Percentiles rank a stretch among this genome's conserved stretches.
phyloP scores from a whole-genome alignment of 2,888 invertebrate species.

The Spodoptera picta region DNA sequence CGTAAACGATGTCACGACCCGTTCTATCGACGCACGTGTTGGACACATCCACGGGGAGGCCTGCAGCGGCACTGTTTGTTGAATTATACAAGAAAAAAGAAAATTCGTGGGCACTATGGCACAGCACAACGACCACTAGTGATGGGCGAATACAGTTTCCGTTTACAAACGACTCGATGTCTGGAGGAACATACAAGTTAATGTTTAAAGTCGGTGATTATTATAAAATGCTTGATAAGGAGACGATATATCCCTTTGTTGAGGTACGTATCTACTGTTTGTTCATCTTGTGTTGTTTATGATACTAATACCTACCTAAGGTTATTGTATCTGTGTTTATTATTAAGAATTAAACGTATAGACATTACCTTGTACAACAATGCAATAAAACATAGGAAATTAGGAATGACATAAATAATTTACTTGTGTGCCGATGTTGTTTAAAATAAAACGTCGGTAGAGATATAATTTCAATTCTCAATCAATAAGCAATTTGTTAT shows the following conservation, averaged over 20 bases:
- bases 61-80: slow-evolving; percentile 91
- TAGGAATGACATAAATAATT: too few species aligned
- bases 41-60: slow-evolving; percentile 91
- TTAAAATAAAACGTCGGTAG: too few species aligned
- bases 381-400: too few species aligned
- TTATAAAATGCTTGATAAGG: slow-evolving; percentile 88
- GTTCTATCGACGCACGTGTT: slow-evolving; percentile 93
- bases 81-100: slow-evolving; percentile 91
- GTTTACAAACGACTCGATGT: slow-evolving; percentile 88
- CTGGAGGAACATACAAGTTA: slow-evolving; percentile 92
- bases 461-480: too few species aligned
- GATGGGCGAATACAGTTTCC: slow-evolving; percentile 92
- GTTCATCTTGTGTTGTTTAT: too few species aligned
- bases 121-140: slow-evolving; percentile 89
- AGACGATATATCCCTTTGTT: slow-evolving; percentile 93
- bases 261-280: slow-evolving; percentile 85
- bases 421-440: too few species aligned
- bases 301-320: too few species aligned
- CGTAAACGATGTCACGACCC: slow-evolving; percentile 80
- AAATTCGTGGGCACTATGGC: slow-evolving; percentile 91
- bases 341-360: too few species aligned
- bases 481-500: too few species aligned
- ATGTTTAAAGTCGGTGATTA: slow-evolving; percentile 92
- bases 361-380: too few species aligned
- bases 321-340: too few species aligned